A percentile compares a stretch with the other conserved stretches of the same genome.
Evolutionary conservation across 2,797 vertebrate species (phyloP).

Genomic region (Hybognathus amarus): DNA sequence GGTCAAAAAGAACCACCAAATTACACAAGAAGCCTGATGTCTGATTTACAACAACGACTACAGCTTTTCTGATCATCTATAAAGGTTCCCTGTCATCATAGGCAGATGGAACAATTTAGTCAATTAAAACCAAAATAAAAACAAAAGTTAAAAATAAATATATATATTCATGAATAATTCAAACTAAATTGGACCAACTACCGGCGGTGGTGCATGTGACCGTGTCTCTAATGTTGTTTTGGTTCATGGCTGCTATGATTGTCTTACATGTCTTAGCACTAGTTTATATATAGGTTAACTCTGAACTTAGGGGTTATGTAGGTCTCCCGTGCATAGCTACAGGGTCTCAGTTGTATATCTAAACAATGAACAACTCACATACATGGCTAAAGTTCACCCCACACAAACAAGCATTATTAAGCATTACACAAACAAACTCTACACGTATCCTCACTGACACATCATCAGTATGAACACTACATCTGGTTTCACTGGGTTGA

Average conservation of each 20-base stretch:
- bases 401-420: constrained; percentile 12
- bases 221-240: constrained; percentile 3
- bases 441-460: not conserved
- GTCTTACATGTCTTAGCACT: not conserved
- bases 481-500: not conserved
- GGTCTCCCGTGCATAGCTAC: constrained; percentile 2
- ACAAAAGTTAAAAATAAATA: not conserved
- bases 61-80: not conserved
- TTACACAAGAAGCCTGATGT: not conserved
- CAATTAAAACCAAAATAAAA: not conserved
- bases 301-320: not conserved
- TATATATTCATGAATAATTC: not conserved
- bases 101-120: not conserved
- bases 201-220: not conserved
- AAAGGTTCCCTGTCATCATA: not conserved
- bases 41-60: not conserved
- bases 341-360: not conserved
- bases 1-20: not conserved
- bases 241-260: not conserved
- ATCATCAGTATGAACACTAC: not conserved
- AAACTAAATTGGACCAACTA: not conserved
- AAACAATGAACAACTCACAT: not conserved
- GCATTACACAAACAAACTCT: not conserved
- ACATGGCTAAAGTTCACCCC: not conserved
- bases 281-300: constrained; percentile 26